Base-by-base conservation (phyloP, 1,140 invertebrate species). In the Caenorhabditis elegans region DNA sequence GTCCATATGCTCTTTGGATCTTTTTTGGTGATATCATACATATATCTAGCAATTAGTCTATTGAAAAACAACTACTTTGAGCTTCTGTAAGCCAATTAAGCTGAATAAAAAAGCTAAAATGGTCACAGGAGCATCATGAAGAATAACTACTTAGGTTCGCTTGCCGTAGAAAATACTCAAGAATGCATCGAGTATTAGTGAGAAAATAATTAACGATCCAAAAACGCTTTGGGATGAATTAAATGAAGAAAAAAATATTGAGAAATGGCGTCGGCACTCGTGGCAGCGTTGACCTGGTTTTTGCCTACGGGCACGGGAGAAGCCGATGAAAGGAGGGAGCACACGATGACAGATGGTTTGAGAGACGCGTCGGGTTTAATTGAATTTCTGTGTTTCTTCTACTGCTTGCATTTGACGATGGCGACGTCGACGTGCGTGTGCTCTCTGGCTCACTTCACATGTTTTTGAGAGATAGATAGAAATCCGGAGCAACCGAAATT, bases 311-410 rank as follows among this genome's bases (percentile, higher is more conserved):
- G 60, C 60, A 70, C 60, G 15, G 15, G 39, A 43, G 15, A 43
- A 43, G 1, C 15, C 11, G n/a, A 39, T 3, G 28, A 60, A 34
- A 22, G 34, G 15, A 31, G 34, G 28, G 19, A 43, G 17, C n/a
- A 39, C 60, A 43, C 34, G 60, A 70, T 70, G 60, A 39, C 60
- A 70, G 60, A 70, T 70, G 60, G 60, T 70, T 70, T 70, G 28
- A 70, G 60, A 70, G 31, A 70, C 60, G 60, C 60, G 34, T 36
- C 60, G 60, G 60, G 36, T 70, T 70, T 70, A 70, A 70, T 70
- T 70, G 60, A 70, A 70, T 70, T 70, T 70, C 60, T 70, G 60
- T 70, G 60, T 70, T 70, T 70, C 60, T 39, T 39, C 60, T 36
- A 34, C 60, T 70, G 31, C 39, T 22, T 60, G 53, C 60, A 70